phyloP scores from a whole-genome alignment of 2,888 invertebrate genomes.

The Ptycholaimellus sp. region DNA sequence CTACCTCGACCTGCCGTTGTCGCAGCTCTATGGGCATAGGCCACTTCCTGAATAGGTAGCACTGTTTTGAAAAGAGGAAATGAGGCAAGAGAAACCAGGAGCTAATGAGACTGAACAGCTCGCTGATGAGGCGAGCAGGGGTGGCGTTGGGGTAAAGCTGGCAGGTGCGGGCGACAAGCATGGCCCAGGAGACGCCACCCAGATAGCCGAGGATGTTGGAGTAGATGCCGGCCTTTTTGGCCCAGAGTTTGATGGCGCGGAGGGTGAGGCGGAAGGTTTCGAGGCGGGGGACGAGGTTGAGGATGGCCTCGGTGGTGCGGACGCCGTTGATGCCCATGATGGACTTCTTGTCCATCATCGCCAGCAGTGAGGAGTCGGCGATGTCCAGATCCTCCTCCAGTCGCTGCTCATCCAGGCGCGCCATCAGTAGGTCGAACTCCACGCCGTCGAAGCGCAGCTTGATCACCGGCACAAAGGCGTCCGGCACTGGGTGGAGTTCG shows the following conservation, averaged over 20 bases:
- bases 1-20: no score
- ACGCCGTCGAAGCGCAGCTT: slow-evolving; percentile 97
- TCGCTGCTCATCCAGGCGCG: slow-evolving; percentile 63
- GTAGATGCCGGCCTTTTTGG: slow-evolving; percentile 86
- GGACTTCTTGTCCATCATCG: no score
- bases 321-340: no score
- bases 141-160: slow-evolving; percentile 91
- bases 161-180: slow-evolving; percentile 89
- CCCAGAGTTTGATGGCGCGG: slow-evolving; percentile 88
- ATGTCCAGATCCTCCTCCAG: no score
- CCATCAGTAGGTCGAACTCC: slow-evolving; percentile 88
- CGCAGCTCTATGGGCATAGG: no score
- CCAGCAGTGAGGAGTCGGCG: no score
- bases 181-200: slow-evolving; percentile 88
- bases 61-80: slow-evolving; percentile 80
- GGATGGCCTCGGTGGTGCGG: slow-evolving; percentile 89
- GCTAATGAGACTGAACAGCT: slow-evolving; percentile 92
- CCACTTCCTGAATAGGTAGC: no score
- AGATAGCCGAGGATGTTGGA: slow-evolving; percentile 91
- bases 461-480: slow-evolving; percentile 94
- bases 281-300: slow-evolving; percentile 75
- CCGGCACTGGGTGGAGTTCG: slow-evolving; percentile 55
- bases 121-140: slow-evolving; percentile 75
- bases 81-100: slow-evolving; percentile 50
- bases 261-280: slow-evolving; percentile 76